Conservation (phyloP, 2,113 vertebrate genomes). For the Phasianus colchicus region DNA sequence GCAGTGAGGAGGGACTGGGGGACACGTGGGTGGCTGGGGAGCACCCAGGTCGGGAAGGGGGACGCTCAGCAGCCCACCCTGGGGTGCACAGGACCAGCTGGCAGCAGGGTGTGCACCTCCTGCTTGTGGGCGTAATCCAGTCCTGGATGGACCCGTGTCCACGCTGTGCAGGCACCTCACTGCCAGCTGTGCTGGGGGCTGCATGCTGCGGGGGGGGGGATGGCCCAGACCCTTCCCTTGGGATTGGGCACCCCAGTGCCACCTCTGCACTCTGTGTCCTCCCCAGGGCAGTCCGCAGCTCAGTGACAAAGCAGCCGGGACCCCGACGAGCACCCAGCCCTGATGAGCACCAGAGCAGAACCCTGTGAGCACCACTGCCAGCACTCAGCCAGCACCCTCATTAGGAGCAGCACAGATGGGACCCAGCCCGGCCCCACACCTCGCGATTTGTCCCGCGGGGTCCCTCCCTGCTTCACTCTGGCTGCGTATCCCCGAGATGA, state of each 20-base stretch:
- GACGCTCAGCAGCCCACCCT: fast-evolving
- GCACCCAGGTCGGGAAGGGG: too few species aligned
- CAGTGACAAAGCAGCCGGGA: fast-evolving
- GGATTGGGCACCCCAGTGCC: not conserved
- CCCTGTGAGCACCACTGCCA: not conserved
- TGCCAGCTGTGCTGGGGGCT: fast-evolving
- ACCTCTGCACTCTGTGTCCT: not conserved
- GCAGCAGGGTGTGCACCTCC: fast-evolving
- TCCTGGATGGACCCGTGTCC: slow-evolving; percentile 45
- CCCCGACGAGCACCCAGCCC: fast-evolving
- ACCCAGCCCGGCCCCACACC: fast-evolving
- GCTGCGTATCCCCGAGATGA: not conserved
- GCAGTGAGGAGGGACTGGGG: not conserved
- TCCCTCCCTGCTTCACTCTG: not conserved
- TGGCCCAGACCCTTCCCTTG: slow-evolving; percentile 32
- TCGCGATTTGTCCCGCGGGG: not conserved
- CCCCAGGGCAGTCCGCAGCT: not conserved
- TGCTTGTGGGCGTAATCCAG: slow-evolving; percentile 21
- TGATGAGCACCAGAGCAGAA: fast-evolving
- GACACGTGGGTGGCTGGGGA: not conserved
- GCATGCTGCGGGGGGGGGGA: not conserved
- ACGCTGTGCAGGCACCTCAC: not conserved
- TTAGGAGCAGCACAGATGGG: not conserved
- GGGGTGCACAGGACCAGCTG: fast-evolving
- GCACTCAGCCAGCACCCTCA: not conserved